phyloP scores from a whole-genome alignment of 2,797 vertebrate species.

The Typhlichthys subterraneus region DNA sequence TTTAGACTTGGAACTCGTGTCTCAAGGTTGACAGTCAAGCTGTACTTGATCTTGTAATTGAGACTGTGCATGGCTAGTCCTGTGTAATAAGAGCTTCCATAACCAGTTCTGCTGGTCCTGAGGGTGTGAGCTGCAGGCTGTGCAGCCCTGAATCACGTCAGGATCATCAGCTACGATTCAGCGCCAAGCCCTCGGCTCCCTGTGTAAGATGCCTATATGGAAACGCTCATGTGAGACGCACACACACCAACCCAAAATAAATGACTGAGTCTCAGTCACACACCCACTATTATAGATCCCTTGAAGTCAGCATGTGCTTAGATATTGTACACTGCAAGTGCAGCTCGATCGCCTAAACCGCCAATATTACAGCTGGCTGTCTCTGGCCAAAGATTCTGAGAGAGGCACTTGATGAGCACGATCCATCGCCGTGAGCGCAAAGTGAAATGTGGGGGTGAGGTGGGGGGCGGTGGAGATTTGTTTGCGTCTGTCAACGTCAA shows the following conservation, averaged over 20 bases:
- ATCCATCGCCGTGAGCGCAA: conserved; percentile 51
- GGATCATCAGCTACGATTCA: conserved; percentile 28
- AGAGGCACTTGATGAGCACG: conserved; percentile 55
- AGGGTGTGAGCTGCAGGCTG: conserved; percentile 33
- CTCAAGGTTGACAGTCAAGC: too few species aligned
- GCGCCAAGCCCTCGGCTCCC: neutral
- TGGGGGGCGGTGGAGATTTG: conserved; percentile 37
- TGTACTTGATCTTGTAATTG: neutral
- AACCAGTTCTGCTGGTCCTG: conserved; percentile 14
- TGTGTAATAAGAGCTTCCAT: neutral
- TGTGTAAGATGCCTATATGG: too few species aligned
- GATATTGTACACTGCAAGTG: conserved; percentile 32
- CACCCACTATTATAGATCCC: conserved; percentile 28
- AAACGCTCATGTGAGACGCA: conserved; percentile 4
- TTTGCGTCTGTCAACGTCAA: conserved; percentile 62
- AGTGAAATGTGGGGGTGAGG: conserved; percentile 34
- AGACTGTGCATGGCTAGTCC: neutral
- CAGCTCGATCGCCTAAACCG: conserved; percentile 35
- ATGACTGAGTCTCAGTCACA: conserved; percentile 40
- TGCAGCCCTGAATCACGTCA: conserved; percentile 20
- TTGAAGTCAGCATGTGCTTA: conserved; percentile 20
- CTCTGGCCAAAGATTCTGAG: conserved; percentile 59
- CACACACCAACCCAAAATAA: conserved; percentile 19
- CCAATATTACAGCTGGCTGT: conserved; percentile 52
- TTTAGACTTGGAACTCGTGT: too few species aligned